Conservation (phyloP, 64 coral and sea anemone species). For the Montipora capricornis region DNA sequence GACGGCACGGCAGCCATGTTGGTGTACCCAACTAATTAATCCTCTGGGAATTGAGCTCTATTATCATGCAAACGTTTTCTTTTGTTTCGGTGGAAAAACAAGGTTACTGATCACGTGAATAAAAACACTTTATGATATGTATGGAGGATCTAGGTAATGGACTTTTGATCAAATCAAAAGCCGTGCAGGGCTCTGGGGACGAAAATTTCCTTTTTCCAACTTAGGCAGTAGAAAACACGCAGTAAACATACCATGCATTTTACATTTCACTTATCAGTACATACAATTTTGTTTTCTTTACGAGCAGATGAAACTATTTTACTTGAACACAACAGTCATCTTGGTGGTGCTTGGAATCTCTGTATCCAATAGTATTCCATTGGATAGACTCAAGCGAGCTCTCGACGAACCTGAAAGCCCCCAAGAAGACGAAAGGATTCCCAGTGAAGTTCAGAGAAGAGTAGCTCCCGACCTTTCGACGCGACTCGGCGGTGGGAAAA, state of each 20-base stretch:
- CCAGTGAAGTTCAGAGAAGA: neutral
- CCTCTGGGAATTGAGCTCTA: no score
- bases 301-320: conserved; percentile 17
- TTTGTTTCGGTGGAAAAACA: no score
- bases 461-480: neutral
- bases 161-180: no score
- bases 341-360: conserved; percentile 12
- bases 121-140: no score
- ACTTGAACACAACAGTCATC: neutral
- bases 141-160: no score
- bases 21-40: no score
- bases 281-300: neutral
- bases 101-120: no score
- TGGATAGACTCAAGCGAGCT: conserved; percentile 23
- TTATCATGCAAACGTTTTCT: no score
- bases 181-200: no score
- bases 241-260: no score
- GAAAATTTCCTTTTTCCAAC: neutral
- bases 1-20: no score
- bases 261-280: neutral
- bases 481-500: neutral
- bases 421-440: neutral
- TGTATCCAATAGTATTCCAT: neutral
- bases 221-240: no score
- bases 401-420: neutral